A percentile compares a stretch with the other conserved stretches of the same genome.
phyloP scores from a whole-genome alignment of 2,888 invertebrate genomes.

The Thecocarcelia acutangulata region DNA sequence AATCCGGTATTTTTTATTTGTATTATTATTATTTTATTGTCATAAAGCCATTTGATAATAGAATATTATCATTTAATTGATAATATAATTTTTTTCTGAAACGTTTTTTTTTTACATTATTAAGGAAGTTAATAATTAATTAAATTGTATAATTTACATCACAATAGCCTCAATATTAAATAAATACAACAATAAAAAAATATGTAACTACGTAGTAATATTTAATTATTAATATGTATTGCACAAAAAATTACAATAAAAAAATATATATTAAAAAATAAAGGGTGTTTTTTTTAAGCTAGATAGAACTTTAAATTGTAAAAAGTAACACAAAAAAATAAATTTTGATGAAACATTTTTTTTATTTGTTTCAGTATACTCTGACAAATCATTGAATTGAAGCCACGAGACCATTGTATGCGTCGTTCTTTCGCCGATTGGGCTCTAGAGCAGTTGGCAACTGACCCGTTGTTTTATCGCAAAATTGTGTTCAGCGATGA shows the following conservation, averaged over 20 bases:
- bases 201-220: slow-evolving; percentile 29
- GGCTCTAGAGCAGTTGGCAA: no score
- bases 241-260: slow-evolving; percentile 21
- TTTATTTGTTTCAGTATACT: no score
- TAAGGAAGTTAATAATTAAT: slow-evolving; percentile 57
- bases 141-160: slow-evolving; percentile 56
- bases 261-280: slow-evolving; percentile 13
- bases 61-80: slow-evolving; percentile 34
- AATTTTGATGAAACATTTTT: no score
- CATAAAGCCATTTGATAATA: neutral
- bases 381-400: no score
- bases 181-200: slow-evolving; percentile 19
- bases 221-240: slow-evolving; percentile 18
- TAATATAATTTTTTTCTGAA: slow-evolving; percentile 22
- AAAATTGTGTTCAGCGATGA: no score
- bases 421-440: no score
- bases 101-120: slow-evolving; percentile 23
- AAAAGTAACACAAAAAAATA: no score
- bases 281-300: no score
- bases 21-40: slow-evolving; percentile 2
- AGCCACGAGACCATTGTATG: no score
- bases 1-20: slow-evolving; percentile 26
- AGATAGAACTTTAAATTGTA: no score
- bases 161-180: slow-evolving; percentile 57
- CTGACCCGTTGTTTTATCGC: no score